Evolutionary conservation across 1,140 invertebrate genomes (phyloP), one percentile per base, ranked within the genome.

Genomic region (Euura lappo): DNA sequence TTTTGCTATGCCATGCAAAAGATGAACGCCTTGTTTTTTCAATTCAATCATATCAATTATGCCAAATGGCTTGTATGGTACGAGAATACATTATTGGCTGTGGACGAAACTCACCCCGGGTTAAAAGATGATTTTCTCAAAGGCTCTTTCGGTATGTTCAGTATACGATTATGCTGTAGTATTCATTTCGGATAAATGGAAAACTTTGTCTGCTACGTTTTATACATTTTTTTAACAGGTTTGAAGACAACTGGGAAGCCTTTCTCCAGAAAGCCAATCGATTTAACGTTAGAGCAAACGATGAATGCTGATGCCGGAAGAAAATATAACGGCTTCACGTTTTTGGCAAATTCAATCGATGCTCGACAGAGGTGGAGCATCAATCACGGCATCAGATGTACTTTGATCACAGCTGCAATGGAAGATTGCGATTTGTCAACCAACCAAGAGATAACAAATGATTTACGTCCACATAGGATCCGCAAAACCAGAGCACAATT

Each of bases 301-400:
- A n/a, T n/a, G n/a, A n/a, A n/a, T 75, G 76, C 46, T 70, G 79
- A 80, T 73, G 80, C 79, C 65, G 77, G 42, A 60, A 78, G 76
- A 76, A 71, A 64, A 43, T 76, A 83, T 44, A 77, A 79, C 73
- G 80, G 76, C 74, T 70, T 76, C 66, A 73, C 51, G 44, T 65
- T 75, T 72, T 71, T 75, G 7, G 73, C 76, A 7, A 74, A 82
- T 42, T 82, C 79, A 51, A 83, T 83, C 51, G 69, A 77, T 70
- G 79, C 79, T 67, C 44, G 82, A 71, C 72, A 81, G 73, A 44
- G 80, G 66, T 82, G 79, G 81, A 75, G 76, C 44, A 64, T 76
- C 0, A 83, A 77, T 71, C 78, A 81, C 70, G 47, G n/a, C n/a
- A n/a, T n/a, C n/a, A n/a, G n/a, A n/a, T n/a, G n/a, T n/a, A n/a